Base-by-base conservation (phyloP, 2,113 vertebrate genomes). In the Scartelaos histophorus region DNA sequence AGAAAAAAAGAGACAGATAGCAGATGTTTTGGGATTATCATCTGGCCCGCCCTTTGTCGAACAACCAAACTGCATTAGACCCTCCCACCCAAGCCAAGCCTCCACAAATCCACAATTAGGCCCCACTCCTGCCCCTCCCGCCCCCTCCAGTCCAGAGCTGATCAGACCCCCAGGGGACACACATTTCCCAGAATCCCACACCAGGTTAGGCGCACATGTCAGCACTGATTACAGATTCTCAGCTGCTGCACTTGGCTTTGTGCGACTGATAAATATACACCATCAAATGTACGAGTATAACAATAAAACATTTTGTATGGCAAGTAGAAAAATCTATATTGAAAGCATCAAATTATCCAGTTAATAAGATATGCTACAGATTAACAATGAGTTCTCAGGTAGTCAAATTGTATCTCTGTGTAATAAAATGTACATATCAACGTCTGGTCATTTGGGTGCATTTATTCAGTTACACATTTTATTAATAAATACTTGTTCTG, bases 161-260 rank as follows among this genome's bases (percentile, higher is more conserved):
- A 71, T 79, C 73, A n/a, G 21, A 13, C 19, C 79, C 92, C 85
- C 83, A 16, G 71, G 85, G 92, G 90, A 88, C 17, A 66, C 78
- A 71, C 82, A 88, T 87, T 83, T 89, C 87, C 90, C 85, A 82
- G 72, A 87, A 78, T 82, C 89, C 88, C 74, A 91, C 92, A 92
- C 85, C 93, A 93, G 88, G 91, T 93, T 93, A 93, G 86, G 82
- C 65, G 76, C 90, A 89, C 87, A 92, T 93, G 92, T 92, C 93
- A 92, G 77, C 83, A 85, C 75, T 89, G 88, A 93, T 94, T 93
- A 93, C 80, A 70, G 80, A 83, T 77, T 78, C 78, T 90, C 80
- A 89, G 86, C 84, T 88, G 84, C 75, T 83, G 84, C 84, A 75
- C 81, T 73, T 56, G 67, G 81, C 74, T 89, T 62, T 66, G 34